Evolutionary conservation across 2,888 invertebrate genomes (phyloP).

Genomic region (Pyrgus malvae): DNA sequence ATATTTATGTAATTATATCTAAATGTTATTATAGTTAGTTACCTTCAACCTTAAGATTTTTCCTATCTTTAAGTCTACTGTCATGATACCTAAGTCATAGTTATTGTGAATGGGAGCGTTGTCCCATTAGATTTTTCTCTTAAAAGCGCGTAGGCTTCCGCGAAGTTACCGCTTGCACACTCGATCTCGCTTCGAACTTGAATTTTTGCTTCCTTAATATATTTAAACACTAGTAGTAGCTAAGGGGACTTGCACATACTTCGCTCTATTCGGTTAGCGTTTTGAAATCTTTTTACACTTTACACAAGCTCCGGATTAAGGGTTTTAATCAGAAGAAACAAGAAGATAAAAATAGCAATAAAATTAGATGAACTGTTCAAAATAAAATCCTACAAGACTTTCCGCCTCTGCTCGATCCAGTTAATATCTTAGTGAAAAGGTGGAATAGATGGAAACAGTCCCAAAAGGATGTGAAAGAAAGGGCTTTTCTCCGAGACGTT

Average conservation of each 20-base stretch:
- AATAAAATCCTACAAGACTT: not conserved
- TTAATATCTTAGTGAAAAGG: not conserved
- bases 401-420: conserved; percentile 22
- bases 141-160: conserved; percentile 56
- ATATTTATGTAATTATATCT: conserved; percentile 46
- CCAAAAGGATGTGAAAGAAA: conserved; percentile 1
- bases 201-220: conserved; percentile 53
- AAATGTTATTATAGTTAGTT: conserved; percentile 40
- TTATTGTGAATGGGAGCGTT: conserved; percentile 48
- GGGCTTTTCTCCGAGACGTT: conserved; percentile 11
- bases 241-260: conserved; percentile 27
- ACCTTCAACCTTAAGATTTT: conserved; percentile 51
- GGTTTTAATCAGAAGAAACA: not conserved
- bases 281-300: conserved; percentile 12
- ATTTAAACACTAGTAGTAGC: conserved; percentile 55
- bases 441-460: conserved; percentile 9
- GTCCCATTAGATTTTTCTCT: conserved; percentile 54
- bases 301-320: conserved; percentile 13
- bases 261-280: conserved; percentile 4
- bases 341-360: not conserved
- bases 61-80: conserved; percentile 61
- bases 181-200: conserved; percentile 67
- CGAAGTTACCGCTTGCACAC: conserved; percentile 61
- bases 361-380: too few species aligned
- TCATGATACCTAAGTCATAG: conserved; percentile 75